Evolutionary conservation across 2,888 invertebrate species (phyloP).

Genomic region (Lysandra coridon): DNA sequence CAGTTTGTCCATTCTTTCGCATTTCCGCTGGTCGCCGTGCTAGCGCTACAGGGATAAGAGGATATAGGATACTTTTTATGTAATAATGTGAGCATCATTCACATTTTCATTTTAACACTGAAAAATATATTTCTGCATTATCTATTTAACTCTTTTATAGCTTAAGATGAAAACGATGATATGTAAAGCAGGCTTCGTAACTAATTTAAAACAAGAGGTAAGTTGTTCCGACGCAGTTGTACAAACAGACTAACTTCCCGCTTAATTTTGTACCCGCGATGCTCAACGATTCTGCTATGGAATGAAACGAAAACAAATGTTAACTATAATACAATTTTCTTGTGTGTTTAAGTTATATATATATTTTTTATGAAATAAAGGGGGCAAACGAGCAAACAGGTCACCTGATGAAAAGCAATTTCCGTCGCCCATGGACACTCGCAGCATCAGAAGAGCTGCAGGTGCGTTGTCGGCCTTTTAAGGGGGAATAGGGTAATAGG

Average conservation of each 20-base stretch:
- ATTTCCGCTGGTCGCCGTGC: no score
- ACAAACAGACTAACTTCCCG: slow-evolving; percentile 13
- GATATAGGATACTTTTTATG: no score
- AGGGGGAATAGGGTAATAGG: no score
- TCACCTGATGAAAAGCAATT: no score
- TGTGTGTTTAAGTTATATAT: neutral
- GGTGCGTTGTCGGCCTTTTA: no score
- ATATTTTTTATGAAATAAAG: no score
- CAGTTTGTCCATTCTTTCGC: no score
- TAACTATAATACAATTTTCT: slow-evolving; percentile 16
- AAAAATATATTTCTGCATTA: neutral
- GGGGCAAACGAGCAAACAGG: no score
- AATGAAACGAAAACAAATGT: slow-evolving; percentile 23
- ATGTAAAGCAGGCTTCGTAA: slow-evolving; percentile 13
- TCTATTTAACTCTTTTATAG: neutral
- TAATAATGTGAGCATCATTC: no score
- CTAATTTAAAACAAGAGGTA: slow-evolving; percentile 19
- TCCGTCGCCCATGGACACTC: no score
- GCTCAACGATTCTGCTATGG: slow-evolving; percentile 2
- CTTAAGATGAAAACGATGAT: neutral
- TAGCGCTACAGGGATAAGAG: no score
- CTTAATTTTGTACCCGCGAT: neutral
- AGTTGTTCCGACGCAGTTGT: slow-evolving; percentile 22
- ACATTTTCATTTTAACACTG: neutral
- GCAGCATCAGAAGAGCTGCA: no score